phyloP scores from a whole-genome alignment of 2,113 vertebrate species.

The Eira barbara region DNA sequence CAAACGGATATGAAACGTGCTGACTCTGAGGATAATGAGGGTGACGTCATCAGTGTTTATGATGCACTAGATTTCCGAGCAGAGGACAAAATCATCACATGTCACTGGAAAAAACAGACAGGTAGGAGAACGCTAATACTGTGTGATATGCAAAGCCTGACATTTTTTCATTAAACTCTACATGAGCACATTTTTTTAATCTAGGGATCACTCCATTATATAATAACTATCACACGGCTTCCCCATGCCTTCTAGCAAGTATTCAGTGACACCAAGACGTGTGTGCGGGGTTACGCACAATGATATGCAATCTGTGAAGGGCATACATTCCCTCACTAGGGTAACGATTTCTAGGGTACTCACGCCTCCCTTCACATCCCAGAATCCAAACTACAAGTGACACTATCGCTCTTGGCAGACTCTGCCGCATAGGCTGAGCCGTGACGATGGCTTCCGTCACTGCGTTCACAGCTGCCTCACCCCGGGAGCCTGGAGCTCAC shows the following conservation, averaged over 20 bases:
- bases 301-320: background rate
- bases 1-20: background rate
- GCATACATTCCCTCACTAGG: background rate
- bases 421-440: background rate
- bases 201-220: background rate
- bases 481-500: background rate
- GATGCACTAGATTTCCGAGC: background rate
- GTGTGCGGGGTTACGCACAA: background rate
- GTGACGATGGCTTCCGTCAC: background rate
- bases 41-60: background rate
- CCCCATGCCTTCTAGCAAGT: background rate
- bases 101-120: background rate
- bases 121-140: background rate
- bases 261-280: background rate
- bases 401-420: background rate
- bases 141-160: background rate
- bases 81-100: background rate
- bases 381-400: background rate
- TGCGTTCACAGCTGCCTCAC: background rate
- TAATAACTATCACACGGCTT: background rate
- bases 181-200: background rate
- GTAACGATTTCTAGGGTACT: background rate
- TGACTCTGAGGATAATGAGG: background rate
- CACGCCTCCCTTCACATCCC: background rate
- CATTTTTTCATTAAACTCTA: background rate